Evolutionary conservation across 2,113 vertebrate species (phyloP).

Genomic region (Speoplatyrhinus poulsoni): DNA sequence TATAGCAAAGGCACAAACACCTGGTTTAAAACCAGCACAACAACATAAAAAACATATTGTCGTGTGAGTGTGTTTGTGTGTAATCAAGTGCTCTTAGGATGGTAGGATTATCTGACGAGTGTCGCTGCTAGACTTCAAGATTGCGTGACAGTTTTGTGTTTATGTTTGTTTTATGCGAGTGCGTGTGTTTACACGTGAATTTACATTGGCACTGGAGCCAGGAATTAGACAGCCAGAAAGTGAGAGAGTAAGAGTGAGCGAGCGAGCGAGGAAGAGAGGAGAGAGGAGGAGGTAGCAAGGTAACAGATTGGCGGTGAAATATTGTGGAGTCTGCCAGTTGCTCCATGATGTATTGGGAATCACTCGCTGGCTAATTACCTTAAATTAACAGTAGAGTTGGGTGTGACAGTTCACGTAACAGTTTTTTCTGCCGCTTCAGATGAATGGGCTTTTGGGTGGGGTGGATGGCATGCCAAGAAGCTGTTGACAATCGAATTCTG

Average conservation of each 20-base stretch:
- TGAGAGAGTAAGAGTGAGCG: slow-evolving; percentile 27
- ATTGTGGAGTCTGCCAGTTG: slow-evolving; percentile 78
- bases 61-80: slow-evolving; percentile 21
- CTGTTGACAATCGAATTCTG: slow-evolving; percentile 79
- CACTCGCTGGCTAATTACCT: slow-evolving; percentile 82
- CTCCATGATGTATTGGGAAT: slow-evolving; percentile 82
- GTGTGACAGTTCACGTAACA: slow-evolving; percentile 82
- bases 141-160: no score
- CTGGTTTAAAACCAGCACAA: no score
- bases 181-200: no score
- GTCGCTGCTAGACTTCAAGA: not conserved
- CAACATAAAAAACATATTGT: not conserved
- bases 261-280: not conserved
- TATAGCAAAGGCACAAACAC: no score
- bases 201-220: not conserved
- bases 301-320: slow-evolving; percentile 78
- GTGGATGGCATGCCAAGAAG: slow-evolving; percentile 70
- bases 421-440: slow-evolving; percentile 81
- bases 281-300: slow-evolving; percentile 49
- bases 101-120: not conserved
- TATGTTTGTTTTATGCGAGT: no score
- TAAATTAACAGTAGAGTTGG: slow-evolving; percentile 84
- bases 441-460: slow-evolving; percentile 67
- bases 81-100: not conserved
- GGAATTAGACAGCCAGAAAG: not conserved